phyloP scores from a whole-genome alignment of 2,113 vertebrate genomes.

The Engystomops pustulosus region DNA sequence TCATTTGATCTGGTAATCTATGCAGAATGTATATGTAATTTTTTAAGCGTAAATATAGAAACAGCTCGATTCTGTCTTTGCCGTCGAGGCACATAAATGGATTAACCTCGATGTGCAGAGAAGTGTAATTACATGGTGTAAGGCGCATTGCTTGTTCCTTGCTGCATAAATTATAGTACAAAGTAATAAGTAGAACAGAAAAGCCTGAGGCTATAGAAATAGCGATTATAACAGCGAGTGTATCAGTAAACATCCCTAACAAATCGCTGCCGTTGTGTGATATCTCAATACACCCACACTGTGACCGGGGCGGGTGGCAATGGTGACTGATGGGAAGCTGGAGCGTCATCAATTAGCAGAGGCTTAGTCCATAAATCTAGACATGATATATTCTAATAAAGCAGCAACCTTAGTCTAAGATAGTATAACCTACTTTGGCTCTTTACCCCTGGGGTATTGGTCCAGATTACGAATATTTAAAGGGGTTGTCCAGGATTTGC shows the following conservation, averaged over 20 bases:
- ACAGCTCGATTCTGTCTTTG: neutral
- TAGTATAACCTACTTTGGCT: no score
- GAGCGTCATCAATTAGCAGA: neutral
- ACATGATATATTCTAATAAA: no score
- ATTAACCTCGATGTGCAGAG: neutral
- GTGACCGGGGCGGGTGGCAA: neutral
- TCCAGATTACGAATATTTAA: no score
- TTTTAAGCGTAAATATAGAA: neutral
- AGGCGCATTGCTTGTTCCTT: neutral
- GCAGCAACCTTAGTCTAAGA: no score
- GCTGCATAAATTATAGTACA: conserved; percentile 32
- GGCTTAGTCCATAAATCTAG: no score
- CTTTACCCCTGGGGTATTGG: no score
- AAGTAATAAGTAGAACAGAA: neutral
- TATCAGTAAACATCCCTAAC: neutral
- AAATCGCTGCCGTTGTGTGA: neutral
- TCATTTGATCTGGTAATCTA: no score
- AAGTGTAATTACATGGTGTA: neutral
- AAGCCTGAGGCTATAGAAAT: conserved; percentile 7
- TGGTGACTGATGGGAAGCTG: neutral
- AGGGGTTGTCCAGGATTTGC: no score
- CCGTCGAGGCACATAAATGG: neutral
- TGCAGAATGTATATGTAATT: neutral
- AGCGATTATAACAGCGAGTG: neutral
- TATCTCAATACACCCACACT: conserved; percentile 14